A percentile compares a stretch with the other conserved stretches of the same genome.
Evolutionary conservation across 2,113 vertebrate genomes (phyloP).

Genomic region (Orthonyx spaldingii): DNA sequence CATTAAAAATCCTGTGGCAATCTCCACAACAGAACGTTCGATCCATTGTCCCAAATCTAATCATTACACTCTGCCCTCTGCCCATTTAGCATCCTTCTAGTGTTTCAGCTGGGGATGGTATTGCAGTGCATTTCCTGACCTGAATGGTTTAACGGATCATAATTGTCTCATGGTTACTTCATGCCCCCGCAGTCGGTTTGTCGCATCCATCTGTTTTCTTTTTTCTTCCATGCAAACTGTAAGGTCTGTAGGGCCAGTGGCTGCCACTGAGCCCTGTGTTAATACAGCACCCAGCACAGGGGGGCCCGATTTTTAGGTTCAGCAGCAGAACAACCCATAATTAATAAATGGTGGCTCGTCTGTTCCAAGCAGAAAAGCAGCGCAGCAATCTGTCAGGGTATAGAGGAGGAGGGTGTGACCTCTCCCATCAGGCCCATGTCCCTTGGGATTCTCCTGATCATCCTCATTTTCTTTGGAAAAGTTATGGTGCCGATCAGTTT

Average conservation of each 20-base stretch:
- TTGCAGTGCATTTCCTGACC: conserved; percentile 64
- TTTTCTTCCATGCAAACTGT: conserved; percentile 38
- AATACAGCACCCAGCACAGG: conserved; percentile 16
- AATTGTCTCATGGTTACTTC: conserved; percentile 60
- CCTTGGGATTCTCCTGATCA: conserved; percentile 47
- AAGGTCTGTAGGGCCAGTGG: conserved; percentile 42
- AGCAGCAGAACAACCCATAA: conserved; percentile 48
- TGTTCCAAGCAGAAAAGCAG: conserved; percentile 48
- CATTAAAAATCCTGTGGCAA: conserved; percentile 54
- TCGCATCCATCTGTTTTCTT: conserved; percentile 58
- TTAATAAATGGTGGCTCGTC: conserved; percentile 58
- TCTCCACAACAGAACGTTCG: conserved; percentile 23
- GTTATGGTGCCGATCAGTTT: conserved; percentile 50
- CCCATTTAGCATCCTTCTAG: conserved; percentile 63
- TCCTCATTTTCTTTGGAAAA: conserved; percentile 63
- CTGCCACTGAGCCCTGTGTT: conserved; percentile 40
- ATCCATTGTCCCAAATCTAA: conserved; percentile 66
- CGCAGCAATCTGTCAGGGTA: conserved; percentile 50
- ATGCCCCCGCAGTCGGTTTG: conserved; percentile 27
- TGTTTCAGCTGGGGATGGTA: conserved; percentile 47
- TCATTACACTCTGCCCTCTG: conserved; percentile 61
- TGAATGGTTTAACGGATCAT: conserved; percentile 63
- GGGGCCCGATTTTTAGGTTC: conserved; percentile 35
- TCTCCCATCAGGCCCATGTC: conserved; percentile 45
- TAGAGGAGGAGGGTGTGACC: conserved; percentile 55